Evolutionary conservation across 2,113 vertebrate species (phyloP).

Genomic region (Trochalopteron elliotii): DNA sequence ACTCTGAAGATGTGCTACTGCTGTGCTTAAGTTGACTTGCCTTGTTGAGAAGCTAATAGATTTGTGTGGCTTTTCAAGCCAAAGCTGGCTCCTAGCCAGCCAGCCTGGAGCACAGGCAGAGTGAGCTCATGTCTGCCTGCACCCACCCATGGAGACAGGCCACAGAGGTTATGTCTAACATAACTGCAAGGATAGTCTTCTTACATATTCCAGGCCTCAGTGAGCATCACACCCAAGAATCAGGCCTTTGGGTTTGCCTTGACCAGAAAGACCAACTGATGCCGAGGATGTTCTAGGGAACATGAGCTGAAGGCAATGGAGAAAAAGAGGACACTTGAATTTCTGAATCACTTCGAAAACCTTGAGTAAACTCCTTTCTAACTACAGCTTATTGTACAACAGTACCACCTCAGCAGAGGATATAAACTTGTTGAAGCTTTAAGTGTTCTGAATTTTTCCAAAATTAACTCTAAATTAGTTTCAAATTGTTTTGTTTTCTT

Average conservation of each 20-base stretch:
- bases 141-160: not conserved
- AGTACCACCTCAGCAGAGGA: not conserved
- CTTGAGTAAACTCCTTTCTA: not conserved
- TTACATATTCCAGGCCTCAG: not conserved
- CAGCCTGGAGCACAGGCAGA: not conserved
- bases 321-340: not conserved
- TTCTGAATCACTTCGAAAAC: not conserved
- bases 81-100: not conserved
- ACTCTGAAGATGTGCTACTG: not conserved
- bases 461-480: not conserved
- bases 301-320: not conserved
- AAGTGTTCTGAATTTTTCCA: not conserved
- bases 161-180: not conserved
- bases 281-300: not conserved
- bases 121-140: slow-evolving; percentile 11
- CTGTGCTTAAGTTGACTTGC: not conserved
- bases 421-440: not conserved
- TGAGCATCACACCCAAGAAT: not conserved
- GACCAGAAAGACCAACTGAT: not conserved
- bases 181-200: not conserved
- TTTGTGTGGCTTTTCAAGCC: not conserved
- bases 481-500: not conserved
- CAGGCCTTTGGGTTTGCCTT: not conserved
- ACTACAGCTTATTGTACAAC: not conserved
- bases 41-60: not conserved